Evolutionary conservation across 2,113 vertebrate genomes (phyloP), one percentile per base, ranked within the genome.

Genomic region (Heterotilapia buettikoferi): DNA sequence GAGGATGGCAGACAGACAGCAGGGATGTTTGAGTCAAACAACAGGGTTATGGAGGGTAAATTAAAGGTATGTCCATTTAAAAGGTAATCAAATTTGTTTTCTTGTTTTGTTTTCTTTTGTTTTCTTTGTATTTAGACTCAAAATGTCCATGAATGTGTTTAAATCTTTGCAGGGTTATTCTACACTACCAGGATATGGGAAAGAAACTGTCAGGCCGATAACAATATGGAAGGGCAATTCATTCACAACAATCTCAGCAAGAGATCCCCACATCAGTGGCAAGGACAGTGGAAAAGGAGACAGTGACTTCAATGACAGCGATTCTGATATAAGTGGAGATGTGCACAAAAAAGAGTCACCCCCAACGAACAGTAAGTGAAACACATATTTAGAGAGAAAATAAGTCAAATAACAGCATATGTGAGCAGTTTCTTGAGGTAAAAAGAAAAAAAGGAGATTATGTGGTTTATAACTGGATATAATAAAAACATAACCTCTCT

Each of bases 231-330:
- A 99, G 86, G 98, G 98, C 4, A 98, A 98, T 73, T 98, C 98
- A 0, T 99, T 98, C 93, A 98, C 98, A 26, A 98, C 98, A 7
- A 98, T 99, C 87, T 97, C 98, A 0, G 97, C 97, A 6, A 95
- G 98, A 81, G 98, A 99, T 83, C 98, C 97, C 1, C 98, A 99
- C 90, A 98, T 99, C 96, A 99, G 98, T 1, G 98, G 98, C 54
- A 99, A 99, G 95, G 98, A 99, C 95, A 99, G 98, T 1, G 98
- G 98, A 9, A 99, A 99, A 94, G 98, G 98, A 0, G 98, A 99
- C 96, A 99, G 98, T 4, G 98, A 99, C 95, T 98, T 99, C 93
- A 99, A 99, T 0, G 98, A 99, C 97, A 99, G 98, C 0, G 98
- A 99, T 61, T 99, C 98, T 0, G 98, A 99, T 94, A 97, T 99